Evolutionary conservation across 2,888 invertebrate species (phyloP).

Genomic region (Bruchidius siliquastri): DNA sequence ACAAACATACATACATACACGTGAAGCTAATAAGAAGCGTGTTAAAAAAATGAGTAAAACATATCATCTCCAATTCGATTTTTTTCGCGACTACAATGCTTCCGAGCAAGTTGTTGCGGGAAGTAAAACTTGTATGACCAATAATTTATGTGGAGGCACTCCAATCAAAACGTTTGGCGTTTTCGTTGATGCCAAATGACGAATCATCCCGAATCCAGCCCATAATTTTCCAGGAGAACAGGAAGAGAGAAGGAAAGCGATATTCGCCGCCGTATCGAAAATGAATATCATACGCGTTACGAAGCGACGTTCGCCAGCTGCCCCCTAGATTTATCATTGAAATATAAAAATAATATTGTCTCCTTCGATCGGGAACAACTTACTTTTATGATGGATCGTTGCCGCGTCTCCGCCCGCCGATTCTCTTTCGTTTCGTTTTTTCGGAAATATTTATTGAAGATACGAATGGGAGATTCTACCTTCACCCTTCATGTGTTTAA

Average conservation of each 20-base stretch:
- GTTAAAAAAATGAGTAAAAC: no score
- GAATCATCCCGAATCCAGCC: background rate
- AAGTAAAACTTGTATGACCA: no score
- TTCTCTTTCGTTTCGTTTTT: background rate
- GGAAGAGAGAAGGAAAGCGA: constrained; percentile 8
- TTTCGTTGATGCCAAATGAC: background rate
- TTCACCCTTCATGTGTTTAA: no score
- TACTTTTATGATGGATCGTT: background rate
- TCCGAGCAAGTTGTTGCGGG: no score
- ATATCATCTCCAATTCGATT: no score
- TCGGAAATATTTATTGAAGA: background rate
- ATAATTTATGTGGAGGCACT: constrained; percentile 2
- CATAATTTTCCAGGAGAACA: background rate
- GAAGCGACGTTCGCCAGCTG: constrained; percentile 47
- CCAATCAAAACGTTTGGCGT: constrained; percentile 14
- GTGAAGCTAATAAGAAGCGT: no score
- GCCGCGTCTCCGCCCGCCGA: background rate
- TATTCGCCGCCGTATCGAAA: constrained; percentile 33
- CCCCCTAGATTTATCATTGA: constrained; percentile 45
- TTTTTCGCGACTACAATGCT: no score
- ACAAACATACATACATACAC: no score
- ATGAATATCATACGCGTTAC: constrained; percentile 46
- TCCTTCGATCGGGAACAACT: constrained; percentile 34
- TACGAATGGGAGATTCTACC: no score
- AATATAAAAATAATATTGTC: constrained; percentile 51